Base-by-base conservation (phyloP, 2,888 invertebrate species). In the Caenorhabditis doughertyi region DNA sequence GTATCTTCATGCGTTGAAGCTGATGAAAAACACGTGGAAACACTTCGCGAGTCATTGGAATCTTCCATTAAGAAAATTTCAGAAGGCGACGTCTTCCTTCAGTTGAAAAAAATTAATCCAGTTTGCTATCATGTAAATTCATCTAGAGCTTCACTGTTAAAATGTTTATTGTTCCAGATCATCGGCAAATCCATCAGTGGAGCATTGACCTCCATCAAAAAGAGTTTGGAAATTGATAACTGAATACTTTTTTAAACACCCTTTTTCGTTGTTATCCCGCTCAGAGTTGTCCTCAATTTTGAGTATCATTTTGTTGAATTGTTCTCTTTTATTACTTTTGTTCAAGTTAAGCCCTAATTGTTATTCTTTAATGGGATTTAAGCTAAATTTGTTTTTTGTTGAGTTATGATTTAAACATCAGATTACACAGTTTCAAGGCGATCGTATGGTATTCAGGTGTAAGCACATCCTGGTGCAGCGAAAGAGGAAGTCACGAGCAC, bases 51-150 rank as follows among this genome's bases (percentile, higher is more conserved):
- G 11, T 25, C 32, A 1, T 29, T 82, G 21, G 77, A 68, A 51
- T 1, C 21, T 3, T 21, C 60, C n/a, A 47, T 82, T n/a, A 18
- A 32, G 29, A 62, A 72, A 42, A 77, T 82, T 56, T 70, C 70
- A 3, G 67, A 53, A 44, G 79, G 65, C 16, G 79, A 79, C 0
- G 65, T 64, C 11, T 49, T 60, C 18, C 11, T 68, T 1, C 77
- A 80, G 23, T 49, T 83, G 67, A 80, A 83, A 29, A 83, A 83
- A 25, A 71, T 80, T 32, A 83, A 76, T 27, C 72, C 79, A 2
- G 62, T 47, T 16, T 83, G 79, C 23, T 76, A 80, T 39, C 83
- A 79, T 60, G 79, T 79, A 7, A 42, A 60, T 67, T 4, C 13
- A n/a, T 32, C 32, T 7, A 9, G 9, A 29, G 0, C 18, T 58